These are phyloP conservation scores for Dryas iulia DNA, from an alignment of 1,140 invertebrate species.

Conservation along the genomic window DNA sequence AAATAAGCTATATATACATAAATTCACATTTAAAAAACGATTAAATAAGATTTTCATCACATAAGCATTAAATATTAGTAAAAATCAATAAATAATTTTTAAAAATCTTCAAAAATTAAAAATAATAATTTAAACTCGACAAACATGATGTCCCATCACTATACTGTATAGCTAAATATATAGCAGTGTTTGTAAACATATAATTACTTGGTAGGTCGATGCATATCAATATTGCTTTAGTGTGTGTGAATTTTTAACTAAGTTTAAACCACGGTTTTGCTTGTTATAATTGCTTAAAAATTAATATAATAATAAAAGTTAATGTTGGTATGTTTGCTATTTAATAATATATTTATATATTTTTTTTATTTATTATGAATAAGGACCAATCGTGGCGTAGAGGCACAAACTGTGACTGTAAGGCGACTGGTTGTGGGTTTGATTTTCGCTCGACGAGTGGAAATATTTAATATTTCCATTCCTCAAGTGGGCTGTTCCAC, in stretches of 20 bases:
- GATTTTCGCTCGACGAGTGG: too few species aligned
- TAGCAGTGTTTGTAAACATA: slow-evolving; percentile 74
- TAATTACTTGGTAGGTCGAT: slow-evolving; percentile 77
- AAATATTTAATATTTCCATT: too few species aligned
- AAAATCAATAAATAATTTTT: background rate
- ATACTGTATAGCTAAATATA: slow-evolving; percentile 48
- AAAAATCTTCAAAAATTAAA: background rate
- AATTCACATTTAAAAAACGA: too few species aligned
- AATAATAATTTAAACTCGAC: slow-evolving; percentile 32
- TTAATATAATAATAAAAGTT: background rate
- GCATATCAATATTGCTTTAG: slow-evolving; percentile 61
- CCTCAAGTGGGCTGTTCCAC: too few species aligned
- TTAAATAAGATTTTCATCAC: too few species aligned
- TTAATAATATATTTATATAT: too few species aligned
- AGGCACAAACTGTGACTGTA: too few species aligned
- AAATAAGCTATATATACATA: too few species aligned
- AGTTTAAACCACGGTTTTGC: background rate
- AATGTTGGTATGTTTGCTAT: background rate
- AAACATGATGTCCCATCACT: slow-evolving; percentile 48
- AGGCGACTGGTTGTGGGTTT: too few species aligned
- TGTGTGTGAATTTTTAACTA: slow-evolving; percentile 32
- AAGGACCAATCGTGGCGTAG: too few species aligned
- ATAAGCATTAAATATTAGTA: too few species aligned
- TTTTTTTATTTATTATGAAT: too few species aligned
- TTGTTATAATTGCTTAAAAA: background rate